Evolutionary conservation across 2,797 vertebrate genomes (phyloP).

Genomic region (Tapera naevia): DNA sequence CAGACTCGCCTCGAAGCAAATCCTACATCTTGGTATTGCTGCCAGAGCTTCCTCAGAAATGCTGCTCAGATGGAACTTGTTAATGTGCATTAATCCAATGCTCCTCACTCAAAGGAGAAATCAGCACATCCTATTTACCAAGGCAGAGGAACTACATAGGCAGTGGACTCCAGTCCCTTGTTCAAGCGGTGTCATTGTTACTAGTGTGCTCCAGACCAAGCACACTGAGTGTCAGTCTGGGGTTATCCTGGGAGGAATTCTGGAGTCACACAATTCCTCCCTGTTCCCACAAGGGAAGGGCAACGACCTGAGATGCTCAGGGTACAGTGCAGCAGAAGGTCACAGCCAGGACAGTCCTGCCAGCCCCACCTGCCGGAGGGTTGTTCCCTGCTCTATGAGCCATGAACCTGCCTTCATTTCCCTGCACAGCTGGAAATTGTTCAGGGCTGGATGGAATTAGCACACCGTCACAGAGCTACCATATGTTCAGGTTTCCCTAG

Average conservation of each 20-base stretch:
- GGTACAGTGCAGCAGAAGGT: not conserved
- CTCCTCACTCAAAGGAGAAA: not conserved
- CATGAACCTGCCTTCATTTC: constrained; percentile 32
- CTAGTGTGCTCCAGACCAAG: not conserved
- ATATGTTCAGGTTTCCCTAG: constrained; percentile 26
- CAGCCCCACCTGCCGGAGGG: constrained; percentile 33
- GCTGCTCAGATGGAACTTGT: not conserved
- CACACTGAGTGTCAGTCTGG: not conserved
- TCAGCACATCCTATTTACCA: not conserved
- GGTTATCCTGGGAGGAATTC: not conserved
- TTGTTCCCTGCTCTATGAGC: not conserved
- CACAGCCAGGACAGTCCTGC: constrained; percentile 16
- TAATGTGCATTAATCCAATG: not conserved
- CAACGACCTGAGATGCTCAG: not conserved
- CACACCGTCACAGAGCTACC: not conserved
- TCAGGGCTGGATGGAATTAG: constrained; percentile 46
- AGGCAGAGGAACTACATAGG: not conserved
- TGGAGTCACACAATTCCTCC: not conserved
- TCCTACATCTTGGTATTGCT: not conserved
- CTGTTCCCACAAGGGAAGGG: not conserved
- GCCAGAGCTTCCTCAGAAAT: not conserved
- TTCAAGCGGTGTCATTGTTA: not conserved
- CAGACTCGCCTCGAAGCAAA: not conserved
- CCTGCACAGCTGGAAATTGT: constrained; percentile 41
- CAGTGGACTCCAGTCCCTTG: not conserved